Conservation (phyloP, 2,888 invertebrate genomes). For the Drosophila fungiperda region DNA sequence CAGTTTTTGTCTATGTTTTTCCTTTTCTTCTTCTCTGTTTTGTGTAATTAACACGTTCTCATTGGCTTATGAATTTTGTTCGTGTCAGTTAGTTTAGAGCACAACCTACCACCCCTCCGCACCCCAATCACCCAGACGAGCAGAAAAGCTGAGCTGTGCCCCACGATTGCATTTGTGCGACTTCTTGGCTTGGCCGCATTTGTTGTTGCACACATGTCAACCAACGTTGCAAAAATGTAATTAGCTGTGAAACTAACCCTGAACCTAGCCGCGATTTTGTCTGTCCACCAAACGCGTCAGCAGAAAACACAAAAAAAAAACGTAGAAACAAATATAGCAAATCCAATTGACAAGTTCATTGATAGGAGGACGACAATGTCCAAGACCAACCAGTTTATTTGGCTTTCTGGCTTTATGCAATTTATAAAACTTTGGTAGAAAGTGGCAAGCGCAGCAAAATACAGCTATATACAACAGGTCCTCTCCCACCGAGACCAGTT, state of each 20-base stretch:
- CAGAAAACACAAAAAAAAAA: constrained; percentile 12
- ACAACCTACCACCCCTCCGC: constrained; percentile 3
- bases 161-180: constrained; percentile 70
- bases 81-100: constrained; percentile 25
- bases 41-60: constrained; percentile 75
- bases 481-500: constrained; percentile 61
- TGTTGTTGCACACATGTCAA: constrained; percentile 45
- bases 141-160: constrained; percentile 15
- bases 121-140: constrained; percentile 1
- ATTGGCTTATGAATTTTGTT: constrained; percentile 56
- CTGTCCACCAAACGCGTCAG: constrained; percentile 39
- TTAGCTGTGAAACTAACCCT: constrained; percentile 73
- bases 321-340: constrained; percentile 33
- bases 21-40: constrained; percentile 3
- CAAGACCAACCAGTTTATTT: constrained; percentile 51
- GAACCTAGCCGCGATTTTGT: constrained; percentile 66
- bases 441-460: constrained; percentile 47
- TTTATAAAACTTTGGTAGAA: constrained; percentile 61
- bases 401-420: constrained; percentile 54
- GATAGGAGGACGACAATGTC: constrained; percentile 47
- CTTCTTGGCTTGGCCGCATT: constrained; percentile 73
- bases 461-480: constrained; percentile 47
- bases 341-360: constrained; percentile 77
- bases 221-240: constrained; percentile 66
- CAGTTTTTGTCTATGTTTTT: constrained; percentile 17